phyloP scores from a whole-genome alignment of 2,888 invertebrate species.

The Ditula angustiorana region DNA sequence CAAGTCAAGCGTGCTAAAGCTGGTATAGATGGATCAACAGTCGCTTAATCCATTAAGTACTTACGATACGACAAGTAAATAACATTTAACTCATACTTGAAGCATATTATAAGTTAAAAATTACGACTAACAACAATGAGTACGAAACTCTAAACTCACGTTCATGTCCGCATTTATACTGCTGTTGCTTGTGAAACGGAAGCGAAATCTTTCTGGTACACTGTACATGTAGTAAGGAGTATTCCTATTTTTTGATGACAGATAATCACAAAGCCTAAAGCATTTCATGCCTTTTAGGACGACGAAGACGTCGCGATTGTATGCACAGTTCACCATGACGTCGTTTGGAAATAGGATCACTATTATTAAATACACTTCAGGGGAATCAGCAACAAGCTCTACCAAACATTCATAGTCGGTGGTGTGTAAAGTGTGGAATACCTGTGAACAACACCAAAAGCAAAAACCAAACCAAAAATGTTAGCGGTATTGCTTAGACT shows the following conservation, averaged over 20 bases:
- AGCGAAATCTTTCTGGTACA: slow-evolving; percentile 58
- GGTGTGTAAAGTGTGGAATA: slow-evolving; percentile 64
- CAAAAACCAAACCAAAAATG: no score
- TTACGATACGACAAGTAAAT: no score
- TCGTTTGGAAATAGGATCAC: slow-evolving; percentile 68
- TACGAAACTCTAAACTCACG: slow-evolving; percentile 57
- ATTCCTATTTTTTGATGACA: slow-evolving; percentile 43
- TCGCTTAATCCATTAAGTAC: no score
- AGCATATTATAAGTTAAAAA: no score
- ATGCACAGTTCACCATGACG: slow-evolving; percentile 58
- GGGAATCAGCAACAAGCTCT: slow-evolving; percentile 61
- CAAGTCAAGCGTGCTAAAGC: no score
- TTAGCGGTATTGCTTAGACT: no score
- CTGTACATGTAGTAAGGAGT: slow-evolving; percentile 60
- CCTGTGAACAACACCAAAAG: slow-evolving; percentile 60
- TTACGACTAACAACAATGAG: no score
- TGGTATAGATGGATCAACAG: no score
- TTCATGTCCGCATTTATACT: slow-evolving; percentile 72
- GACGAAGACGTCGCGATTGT: slow-evolving; percentile 62
- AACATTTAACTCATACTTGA: no score
- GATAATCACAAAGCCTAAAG: slow-evolving; percentile 61
- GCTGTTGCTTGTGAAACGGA: slow-evolving; percentile 72
- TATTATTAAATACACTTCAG: slow-evolving; percentile 52
- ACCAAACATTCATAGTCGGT: slow-evolving; percentile 69
- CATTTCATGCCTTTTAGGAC: slow-evolving; percentile 61